Percentiles rank a stretch among this genome's conserved stretches.
Evolutionary conservation across 35 echinoderm and acorn worm genomes (phyloP).

Genomic region (Amphiura filiformis): DNA sequence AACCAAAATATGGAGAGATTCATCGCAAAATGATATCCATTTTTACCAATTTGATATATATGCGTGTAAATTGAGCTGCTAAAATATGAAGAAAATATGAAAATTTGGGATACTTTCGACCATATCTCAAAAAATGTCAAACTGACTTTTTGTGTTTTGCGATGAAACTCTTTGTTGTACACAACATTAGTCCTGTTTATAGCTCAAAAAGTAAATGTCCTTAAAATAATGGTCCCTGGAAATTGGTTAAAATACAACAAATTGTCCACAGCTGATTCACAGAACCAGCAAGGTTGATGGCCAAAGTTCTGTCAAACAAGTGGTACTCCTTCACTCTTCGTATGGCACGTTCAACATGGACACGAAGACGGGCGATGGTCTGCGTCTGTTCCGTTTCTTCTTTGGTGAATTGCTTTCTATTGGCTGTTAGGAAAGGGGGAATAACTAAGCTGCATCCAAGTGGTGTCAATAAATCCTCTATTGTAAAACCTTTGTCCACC

Average conservation of each 20-base stretch:
- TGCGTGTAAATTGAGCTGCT: too few species aligned
- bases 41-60: too few species aligned
- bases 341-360: slow-evolving; percentile 23
- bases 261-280: slow-evolving; percentile 31
- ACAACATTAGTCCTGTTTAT: too few species aligned
- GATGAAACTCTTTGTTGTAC: too few species aligned
- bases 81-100: too few species aligned
- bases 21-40: too few species aligned
- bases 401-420: slow-evolving; percentile 8
- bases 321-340: slow-evolving; percentile 26
- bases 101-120: too few species aligned
- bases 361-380: background rate
- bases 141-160: too few species aligned
- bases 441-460: background rate
- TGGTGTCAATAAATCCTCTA: background rate
- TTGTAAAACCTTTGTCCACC: slow-evolving; percentile 7
- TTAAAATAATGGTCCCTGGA: slow-evolving; percentile 32
- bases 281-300: slow-evolving; percentile 18
- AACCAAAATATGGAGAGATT: too few species aligned
- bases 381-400: slow-evolving; percentile 29
- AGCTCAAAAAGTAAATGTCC: too few species aligned
- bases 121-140: too few species aligned
- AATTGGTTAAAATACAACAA: slow-evolving; percentile 21
- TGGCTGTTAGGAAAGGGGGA: slow-evolving; percentile 12
- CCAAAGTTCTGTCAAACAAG: slow-evolving; percentile 2